Evolutionary conservation across 1,140 invertebrate species (phyloP).

Genomic region (Saccostrea cuccullata): DNA sequence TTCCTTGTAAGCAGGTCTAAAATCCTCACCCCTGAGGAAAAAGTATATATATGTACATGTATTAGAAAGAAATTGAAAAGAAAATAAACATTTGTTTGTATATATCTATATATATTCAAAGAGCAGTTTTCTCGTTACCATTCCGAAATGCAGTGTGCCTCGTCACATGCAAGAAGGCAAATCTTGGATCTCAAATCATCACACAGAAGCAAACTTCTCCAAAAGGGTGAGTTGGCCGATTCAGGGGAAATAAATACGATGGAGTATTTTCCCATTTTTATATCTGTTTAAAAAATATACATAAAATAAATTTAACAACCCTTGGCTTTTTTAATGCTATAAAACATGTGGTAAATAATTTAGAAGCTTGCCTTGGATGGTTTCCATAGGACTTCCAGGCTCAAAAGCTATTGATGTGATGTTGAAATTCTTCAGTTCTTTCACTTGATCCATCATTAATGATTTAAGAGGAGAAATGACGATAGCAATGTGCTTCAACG

Average conservation of each 20-base stretch:
- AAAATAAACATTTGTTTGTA: not conserved
- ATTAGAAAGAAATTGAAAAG: not conserved
- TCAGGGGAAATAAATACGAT: not conserved
- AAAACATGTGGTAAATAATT: not conserved
- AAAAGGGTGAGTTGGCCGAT: not conserved
- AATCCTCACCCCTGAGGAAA: not conserved
- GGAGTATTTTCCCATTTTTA: not conserved
- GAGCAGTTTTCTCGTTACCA: not conserved
- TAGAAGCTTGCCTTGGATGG: not conserved
- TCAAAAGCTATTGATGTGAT: not conserved
- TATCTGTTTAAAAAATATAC: not conserved
- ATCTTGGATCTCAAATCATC: not conserved
- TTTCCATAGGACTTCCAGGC: not conserved
- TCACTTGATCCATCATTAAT: not conserved
- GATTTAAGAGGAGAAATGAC: constrained; percentile 1
- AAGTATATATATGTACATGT: too few species aligned
- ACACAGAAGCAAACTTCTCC: not conserved
- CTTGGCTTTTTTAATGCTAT: not conserved
- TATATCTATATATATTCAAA: not conserved
- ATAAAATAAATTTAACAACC: not conserved
- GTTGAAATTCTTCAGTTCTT: not conserved
- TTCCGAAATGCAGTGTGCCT: constrained; percentile 12
- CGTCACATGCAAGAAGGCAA: not conserved
- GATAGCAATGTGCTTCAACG: not conserved
- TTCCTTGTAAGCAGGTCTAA: not conserved